Evolutionary conservation across 2,797 vertebrate genomes (phyloP).

Genomic region (Bucorvus abyssinicus): DNA sequence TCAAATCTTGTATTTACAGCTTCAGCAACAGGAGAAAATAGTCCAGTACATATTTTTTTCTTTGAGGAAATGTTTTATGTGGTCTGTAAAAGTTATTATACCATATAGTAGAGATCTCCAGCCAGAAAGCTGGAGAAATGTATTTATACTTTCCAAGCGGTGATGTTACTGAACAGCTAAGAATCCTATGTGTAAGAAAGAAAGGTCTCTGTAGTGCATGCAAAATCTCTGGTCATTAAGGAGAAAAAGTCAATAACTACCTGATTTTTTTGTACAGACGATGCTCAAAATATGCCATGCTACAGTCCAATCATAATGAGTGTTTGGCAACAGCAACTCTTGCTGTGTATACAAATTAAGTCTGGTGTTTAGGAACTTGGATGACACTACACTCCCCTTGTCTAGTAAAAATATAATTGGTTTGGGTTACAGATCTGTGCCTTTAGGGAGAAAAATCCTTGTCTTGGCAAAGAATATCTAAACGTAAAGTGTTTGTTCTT

Average conservation of each 20-base stretch:
- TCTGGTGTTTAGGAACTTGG: not conserved
- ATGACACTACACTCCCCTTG: not conserved
- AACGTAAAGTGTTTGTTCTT: constrained; percentile 6
- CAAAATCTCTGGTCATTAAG: not conserved
- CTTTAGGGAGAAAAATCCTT: not conserved
- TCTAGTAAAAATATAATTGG: constrained; percentile 1
- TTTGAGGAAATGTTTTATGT: not conserved
- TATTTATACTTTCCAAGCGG: not conserved
- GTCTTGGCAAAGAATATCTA: not conserved
- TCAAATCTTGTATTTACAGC: not conserved
- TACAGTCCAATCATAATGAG: not conserved
- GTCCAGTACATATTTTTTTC: not conserved
- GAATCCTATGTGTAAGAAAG: not conserved
- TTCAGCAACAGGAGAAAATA: not conserved
- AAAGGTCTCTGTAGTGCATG: not conserved
- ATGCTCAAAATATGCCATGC: not conserved
- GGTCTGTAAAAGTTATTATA: not conserved
- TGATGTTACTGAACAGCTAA: not conserved
- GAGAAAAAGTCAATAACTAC: not conserved
- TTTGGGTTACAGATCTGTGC: not conserved
- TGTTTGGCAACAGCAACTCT: not conserved
- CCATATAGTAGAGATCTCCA: not conserved
- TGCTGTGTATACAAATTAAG: not conserved
- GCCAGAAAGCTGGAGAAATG: not conserved
- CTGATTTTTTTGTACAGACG: not conserved